Percentiles rank a stretch among this genome's conserved stretches.
phyloP scores from a whole-genome alignment of 2,113 vertebrate species.

The Periophthalmodon schlosseri region DNA sequence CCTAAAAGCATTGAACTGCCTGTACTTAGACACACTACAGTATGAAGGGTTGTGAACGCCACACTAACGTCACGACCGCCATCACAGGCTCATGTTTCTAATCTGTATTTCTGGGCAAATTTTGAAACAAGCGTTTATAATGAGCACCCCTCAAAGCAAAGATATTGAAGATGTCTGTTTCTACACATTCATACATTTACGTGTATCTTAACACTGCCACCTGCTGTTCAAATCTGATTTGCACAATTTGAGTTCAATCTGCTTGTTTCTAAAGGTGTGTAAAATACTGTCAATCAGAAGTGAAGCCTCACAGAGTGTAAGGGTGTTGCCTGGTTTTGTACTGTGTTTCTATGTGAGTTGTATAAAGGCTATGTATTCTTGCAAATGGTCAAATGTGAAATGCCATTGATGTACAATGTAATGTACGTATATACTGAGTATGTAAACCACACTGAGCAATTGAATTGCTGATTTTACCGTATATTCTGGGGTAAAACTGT shows the following conservation, averaged over 20 bases:
- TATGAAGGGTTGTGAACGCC: neutral
- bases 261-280: neutral
- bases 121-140: neutral
- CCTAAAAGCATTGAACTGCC: conserved; percentile 51
- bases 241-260: conserved; percentile 27
- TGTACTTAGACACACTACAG: conserved; percentile 27
- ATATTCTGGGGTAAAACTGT: conserved; percentile 41
- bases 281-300: conserved; percentile 16
- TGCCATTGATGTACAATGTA: conserved; percentile 61
- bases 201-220: conserved; percentile 72
- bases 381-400: conserved; percentile 67
- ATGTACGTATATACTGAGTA: conserved; percentile 68
- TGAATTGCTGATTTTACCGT: conserved; percentile 65
- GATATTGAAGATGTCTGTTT: conserved; percentile 7
- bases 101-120: neutral
- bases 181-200: conserved; percentile 20
- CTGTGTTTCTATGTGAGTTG: conserved; percentile 60
- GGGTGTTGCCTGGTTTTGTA: conserved; percentile 20
- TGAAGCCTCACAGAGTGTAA: neutral
- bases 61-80: conserved; percentile 6
- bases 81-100: conserved; percentile 9
- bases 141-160: neutral
- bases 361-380: conserved; percentile 55
- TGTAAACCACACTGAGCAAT: conserved; percentile 59
- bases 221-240: conserved; percentile 62